Percentiles rank a stretch among this genome's conserved stretches.
Evolutionary conservation across 2,797 vertebrate species (phyloP).

Genomic region (Sebastes alutus): DNA sequence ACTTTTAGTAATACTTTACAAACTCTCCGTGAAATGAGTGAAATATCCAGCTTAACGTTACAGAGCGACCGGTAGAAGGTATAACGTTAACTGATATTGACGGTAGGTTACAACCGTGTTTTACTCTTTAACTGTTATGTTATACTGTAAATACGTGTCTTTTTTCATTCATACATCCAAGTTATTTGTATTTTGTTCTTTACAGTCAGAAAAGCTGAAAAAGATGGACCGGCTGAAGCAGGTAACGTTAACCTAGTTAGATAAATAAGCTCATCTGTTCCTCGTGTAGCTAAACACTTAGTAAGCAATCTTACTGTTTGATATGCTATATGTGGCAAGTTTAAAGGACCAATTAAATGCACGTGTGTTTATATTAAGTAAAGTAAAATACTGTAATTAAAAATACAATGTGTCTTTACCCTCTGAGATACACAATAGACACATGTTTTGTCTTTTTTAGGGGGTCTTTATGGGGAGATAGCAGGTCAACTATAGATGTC

Average conservation of each 20-base stretch:
- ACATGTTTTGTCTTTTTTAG: no score
- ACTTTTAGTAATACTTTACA: no score
- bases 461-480: no score
- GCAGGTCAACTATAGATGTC: no score
- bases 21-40: background rate
- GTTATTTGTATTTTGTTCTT: background rate
- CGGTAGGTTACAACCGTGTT: background rate
- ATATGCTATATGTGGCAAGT: background rate
- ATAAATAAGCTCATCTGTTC: background rate
- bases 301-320: background rate
- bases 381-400: background rate
- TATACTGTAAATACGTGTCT: background rate
- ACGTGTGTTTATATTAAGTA: no score
- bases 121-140: background rate
- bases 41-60: background rate
- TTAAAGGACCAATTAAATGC: background rate
- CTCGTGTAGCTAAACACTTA: background rate
- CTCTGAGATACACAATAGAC: no score
- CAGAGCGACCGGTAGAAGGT: background rate
- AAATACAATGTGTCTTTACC: background rate
- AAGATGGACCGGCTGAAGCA: slow-evolving; percentile 43
- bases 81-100: background rate
- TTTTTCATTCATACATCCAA: background rate
- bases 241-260: slow-evolving; percentile 1
- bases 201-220: background rate